Evolutionary conservation across 2,888 invertebrate species (phyloP), one percentile per base, ranked within the genome.

Genomic region (Eupithecia tripunctaria): DNA sequence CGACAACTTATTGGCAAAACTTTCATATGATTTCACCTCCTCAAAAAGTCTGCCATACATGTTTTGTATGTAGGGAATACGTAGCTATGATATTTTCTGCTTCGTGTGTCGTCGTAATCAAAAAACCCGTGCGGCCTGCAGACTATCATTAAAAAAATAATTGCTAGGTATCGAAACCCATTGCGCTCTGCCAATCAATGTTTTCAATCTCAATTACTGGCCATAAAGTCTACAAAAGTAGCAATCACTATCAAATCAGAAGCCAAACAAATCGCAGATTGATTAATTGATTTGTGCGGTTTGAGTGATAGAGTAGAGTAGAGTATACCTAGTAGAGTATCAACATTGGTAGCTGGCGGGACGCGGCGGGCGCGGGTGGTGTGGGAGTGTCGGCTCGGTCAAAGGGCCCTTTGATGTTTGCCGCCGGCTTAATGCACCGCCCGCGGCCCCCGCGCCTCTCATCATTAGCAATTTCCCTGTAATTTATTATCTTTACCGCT

Each of bases 391-490:
- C 94, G 94, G 94, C 93, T 87, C 93, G 92, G 93, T 94, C 94
- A 94, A 94, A 94, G 94, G 87, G 91, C 89, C 88, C 94, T 94
- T 94, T 93, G 93, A 94, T 94, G 94, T 94, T 93, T 94, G 94
- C 94, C 94, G 94, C 90, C 91, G 93, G 93, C 93, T 93, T 94
- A 94, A 94, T 93, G 93, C 94, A 94, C 92, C 94, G 92, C 93
- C 93, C 92, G 91, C 92, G 90, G 88, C 85, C 87, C 92, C 90
- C 91, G 89, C 89, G 83, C 89, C 91, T 86, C 90, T 93, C 93
- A 93, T 94, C 94, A 94, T 94, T 94, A 94, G 92, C 93, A 93
- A 94, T 94, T 94, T 94, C 93, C 93, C 92, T 88, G 91, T 94
- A 93, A 94, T 94, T 94, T 93, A 93, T 94, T 94, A 93, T 93